Conservation (phyloP, 2,888 invertebrate genomes). For the Cepaea hortensis region DNA sequence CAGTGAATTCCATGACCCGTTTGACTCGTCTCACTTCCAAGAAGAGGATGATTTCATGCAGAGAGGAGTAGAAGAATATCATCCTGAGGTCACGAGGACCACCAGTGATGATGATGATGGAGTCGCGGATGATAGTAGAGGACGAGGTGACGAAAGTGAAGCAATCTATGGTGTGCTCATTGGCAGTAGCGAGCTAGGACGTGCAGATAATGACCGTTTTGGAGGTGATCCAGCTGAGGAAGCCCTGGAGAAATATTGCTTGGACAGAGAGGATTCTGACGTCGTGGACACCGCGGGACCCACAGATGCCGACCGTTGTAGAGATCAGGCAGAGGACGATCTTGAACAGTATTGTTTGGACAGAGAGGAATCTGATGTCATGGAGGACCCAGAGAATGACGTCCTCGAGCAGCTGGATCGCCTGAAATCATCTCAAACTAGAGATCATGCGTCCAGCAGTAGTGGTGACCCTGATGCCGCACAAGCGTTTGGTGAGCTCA, state of each 20-base stretch:
- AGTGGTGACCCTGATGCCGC: conserved; percentile 8
- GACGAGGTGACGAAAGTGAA: not conserved
- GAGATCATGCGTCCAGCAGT: conserved; percentile 12
- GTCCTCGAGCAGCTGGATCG: not conserved
- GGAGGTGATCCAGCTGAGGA: conserved; percentile 35
- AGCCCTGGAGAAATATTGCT: conserved; percentile 42
- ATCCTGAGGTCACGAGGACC: not conserved
- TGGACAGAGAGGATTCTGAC: conserved; percentile 46
- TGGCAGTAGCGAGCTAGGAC: not conserved
- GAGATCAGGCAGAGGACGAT: conserved; percentile 39
- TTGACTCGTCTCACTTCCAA: not conserved
- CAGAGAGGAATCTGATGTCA: conserved; percentile 42
- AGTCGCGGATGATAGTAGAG: not conserved
- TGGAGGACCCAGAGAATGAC: not conserved
- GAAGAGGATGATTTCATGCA: not conserved
- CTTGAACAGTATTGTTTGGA: conserved; percentile 45
- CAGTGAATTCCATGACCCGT: too few relatives aligned
- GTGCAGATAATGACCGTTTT: not conserved
- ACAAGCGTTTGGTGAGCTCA: not conserved
- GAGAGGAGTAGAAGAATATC: not conserved
- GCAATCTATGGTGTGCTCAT: too few relatives aligned
- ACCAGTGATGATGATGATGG: not conserved
- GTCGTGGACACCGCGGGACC: not conserved
- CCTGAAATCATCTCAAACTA: not conserved
- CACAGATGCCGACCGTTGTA: not conserved